Percentiles rank a stretch among this genome's conserved stretches.
These are phyloP conservation scores for Apodemia hepburni DNA, from an alignment of 2,888 invertebrate species.

Conservation along the genomic window DNA sequence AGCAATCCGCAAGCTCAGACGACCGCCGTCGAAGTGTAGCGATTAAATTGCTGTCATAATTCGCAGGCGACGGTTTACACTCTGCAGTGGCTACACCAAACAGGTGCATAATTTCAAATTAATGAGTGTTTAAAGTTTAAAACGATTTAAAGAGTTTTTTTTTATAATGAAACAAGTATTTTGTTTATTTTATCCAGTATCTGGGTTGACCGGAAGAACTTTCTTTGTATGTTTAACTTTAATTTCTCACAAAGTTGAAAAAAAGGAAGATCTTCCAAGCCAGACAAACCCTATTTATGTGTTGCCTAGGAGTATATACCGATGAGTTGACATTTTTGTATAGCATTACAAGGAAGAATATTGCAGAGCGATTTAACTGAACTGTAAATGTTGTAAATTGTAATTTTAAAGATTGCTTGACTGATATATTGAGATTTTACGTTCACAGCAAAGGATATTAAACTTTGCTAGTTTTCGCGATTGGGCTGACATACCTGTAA, in stretches of 20 bases:
- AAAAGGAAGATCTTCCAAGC: too few species aligned
- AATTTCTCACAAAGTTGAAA: too few species aligned
- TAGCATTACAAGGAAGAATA: too few species aligned
- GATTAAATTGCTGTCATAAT: conserved; percentile 65
- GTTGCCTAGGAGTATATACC: too few species aligned
- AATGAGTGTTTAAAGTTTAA: conserved; percentile 19
- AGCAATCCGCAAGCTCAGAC: conserved; percentile 34
- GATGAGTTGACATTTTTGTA: too few species aligned
- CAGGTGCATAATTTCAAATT: conserved; percentile 19
- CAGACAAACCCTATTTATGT: too few species aligned
- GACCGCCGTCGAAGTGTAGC: conserved; percentile 44
- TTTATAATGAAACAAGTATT: neutral
- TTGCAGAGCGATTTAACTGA: too few species aligned
- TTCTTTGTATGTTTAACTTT: neutral
- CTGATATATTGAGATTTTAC: neutral
- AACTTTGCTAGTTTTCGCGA: too few species aligned
- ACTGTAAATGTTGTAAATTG: too few species aligned
- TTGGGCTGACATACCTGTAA: too few species aligned
- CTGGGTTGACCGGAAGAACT: neutral
- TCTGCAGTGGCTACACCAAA: conserved; percentile 7
- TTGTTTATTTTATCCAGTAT: neutral
- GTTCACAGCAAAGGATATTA: neutral
- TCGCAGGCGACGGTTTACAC: conserved; percentile 14
- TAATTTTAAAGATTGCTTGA: too few species aligned
- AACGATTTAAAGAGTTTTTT: conserved; percentile 1